A percentile compares a stretch with the other conserved stretches of the same genome.
Conservation (phyloP, 2,888 invertebrate genomes). For the Eurytoma adleriae region DNA sequence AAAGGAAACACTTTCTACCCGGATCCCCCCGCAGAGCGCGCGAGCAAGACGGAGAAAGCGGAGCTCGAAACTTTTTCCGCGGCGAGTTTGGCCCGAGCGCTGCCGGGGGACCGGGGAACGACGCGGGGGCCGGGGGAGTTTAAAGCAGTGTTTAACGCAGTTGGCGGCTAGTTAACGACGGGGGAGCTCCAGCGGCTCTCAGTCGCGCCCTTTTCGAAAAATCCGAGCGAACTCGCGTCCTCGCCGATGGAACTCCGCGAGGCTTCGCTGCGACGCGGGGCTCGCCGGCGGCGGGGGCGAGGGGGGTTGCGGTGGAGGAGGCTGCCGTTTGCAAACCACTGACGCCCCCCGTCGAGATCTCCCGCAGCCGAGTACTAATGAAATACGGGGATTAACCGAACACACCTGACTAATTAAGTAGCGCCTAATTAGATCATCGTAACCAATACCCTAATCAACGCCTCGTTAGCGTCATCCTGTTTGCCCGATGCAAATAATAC, state of each 20-base stretch:
- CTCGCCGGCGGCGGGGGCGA: conserved; percentile 36
- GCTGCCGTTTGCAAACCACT: conserved; percentile 60
- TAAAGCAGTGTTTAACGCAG: conserved; percentile 72
- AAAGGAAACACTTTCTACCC: conserved; percentile 4
- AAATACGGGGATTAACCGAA: conserved; percentile 71
- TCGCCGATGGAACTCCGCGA: too few relatives aligned
- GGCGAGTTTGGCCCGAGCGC: conserved; percentile 35
- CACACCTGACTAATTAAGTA: conserved; percentile 73
- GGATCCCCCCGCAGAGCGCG: too few relatives aligned
- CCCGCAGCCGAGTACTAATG: conserved; percentile 62
- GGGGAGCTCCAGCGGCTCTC: conserved; percentile 53
- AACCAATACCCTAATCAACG: conserved; percentile 73
- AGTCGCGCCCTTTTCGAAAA: not conserved
- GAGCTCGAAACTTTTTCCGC: conserved; percentile 55
- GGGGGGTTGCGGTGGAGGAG: conserved; percentile 28
- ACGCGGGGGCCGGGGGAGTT: conserved; percentile 64
- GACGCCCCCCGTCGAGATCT: conserved; percentile 61
- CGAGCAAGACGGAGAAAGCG: not conserved
- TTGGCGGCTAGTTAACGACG: conserved; percentile 69
- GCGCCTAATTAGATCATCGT: conserved; percentile 71
- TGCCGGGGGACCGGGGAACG: conserved; percentile 56
- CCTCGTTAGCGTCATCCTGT: conserved; percentile 70
- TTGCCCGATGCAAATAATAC: conserved; percentile 65
- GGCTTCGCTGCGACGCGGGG: conserved; percentile 37
- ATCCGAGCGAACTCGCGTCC: too few relatives aligned